phyloP scores from a whole-genome alignment of 2,888 invertebrate genomes.

The Pyrrhia umbra region DNA sequence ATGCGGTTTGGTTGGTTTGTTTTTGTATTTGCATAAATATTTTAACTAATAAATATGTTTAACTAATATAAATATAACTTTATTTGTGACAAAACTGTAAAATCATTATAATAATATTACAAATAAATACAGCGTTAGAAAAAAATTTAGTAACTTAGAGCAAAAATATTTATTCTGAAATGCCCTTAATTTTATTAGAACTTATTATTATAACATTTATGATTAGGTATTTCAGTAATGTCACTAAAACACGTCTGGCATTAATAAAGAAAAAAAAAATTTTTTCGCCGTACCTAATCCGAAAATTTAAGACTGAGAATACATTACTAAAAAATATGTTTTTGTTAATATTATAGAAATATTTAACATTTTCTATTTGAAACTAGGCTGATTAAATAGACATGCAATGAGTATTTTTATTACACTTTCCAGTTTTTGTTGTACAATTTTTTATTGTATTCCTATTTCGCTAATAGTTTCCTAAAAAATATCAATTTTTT shows the following conservation, averaged over 20 bases:
- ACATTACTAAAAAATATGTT: not conserved
- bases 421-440: conserved; percentile 6
- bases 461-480: too few relatives aligned
- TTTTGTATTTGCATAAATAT: too few relatives aligned
- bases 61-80: too few relatives aligned
- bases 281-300: too few relatives aligned
- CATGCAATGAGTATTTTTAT: conserved; percentile 26
- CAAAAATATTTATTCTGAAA: not conserved
- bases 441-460: too few relatives aligned
- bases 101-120: too few relatives aligned
- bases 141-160: not conserved
- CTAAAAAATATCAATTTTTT: conserved; percentile 12
- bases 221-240: not conserved
- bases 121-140: not conserved
- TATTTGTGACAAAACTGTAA: too few relatives aligned
- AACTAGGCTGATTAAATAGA: conserved; percentile 16
- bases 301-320: too few relatives aligned
- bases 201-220: not conserved
- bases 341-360: not conserved
- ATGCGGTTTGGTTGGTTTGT: too few relatives aligned
- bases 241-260: too few relatives aligned
- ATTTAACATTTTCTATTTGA: not conserved
- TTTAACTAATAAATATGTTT: too few relatives aligned
- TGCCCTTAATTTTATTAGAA: not conserved
- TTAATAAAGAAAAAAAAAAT: too few relatives aligned